phyloP scores from a whole-genome alignment of 2,888 invertebrate species.

The Therioaphis trifolii region DNA sequence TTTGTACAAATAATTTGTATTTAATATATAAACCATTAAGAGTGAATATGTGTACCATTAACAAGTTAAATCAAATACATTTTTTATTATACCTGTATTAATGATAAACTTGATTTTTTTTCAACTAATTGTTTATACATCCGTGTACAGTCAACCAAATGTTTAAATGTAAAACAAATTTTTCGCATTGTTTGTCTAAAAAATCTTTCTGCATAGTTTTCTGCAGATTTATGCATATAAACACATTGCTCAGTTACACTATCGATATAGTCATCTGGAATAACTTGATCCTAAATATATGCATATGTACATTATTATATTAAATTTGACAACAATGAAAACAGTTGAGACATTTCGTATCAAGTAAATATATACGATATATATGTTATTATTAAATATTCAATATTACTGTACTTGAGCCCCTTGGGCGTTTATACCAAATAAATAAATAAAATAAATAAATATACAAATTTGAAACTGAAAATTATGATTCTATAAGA shows the following conservation, averaged over 20 bases:
- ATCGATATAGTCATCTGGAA: conserved; percentile 77
- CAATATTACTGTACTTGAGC: too few relatives aligned
- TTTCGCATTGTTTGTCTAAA: conserved; percentile 78
- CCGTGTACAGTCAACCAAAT: conserved; percentile 87
- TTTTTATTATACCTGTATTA: neutral
- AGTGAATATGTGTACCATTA: too few relatives aligned
- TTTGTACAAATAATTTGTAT: too few relatives aligned
- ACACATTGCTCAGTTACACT: conserved; percentile 86
- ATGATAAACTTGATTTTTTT: conserved; percentile 72
- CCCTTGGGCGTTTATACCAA: too few relatives aligned
- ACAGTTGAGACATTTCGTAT: too few relatives aligned
- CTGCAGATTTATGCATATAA: conserved; percentile 83
- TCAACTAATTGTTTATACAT: conserved; percentile 82
- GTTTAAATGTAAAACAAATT: conserved; percentile 92
- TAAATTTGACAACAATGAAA: neutral
- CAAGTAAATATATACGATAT: too few relatives aligned
- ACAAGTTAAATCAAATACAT: neutral
- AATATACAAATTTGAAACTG: too few relatives aligned
- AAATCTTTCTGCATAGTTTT: conserved; percentile 79
- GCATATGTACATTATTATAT: neutral
- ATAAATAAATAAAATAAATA: too few relatives aligned
- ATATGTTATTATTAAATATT: too few relatives aligned
- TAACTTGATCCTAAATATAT: conserved; percentile 73
- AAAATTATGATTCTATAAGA: too few relatives aligned
- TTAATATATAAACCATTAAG: too few relatives aligned